Conservation (phyloP, 2,888 invertebrate genomes). For the Zaprionus bogoriensis region DNA sequence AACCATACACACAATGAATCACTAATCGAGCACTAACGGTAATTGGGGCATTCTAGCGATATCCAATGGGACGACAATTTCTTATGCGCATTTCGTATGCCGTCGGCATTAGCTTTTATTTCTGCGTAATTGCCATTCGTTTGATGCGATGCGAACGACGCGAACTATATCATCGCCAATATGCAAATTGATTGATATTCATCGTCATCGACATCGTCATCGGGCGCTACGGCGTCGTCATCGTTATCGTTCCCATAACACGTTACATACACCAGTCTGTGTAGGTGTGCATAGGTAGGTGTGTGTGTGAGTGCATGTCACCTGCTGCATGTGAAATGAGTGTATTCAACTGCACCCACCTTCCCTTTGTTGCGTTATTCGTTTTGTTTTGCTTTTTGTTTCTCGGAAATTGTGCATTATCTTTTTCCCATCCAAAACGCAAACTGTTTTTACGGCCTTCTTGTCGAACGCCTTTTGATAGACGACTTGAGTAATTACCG, state of each 20-base stretch:
- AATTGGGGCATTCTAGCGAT: constrained; percentile 34
- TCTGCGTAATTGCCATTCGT: constrained; percentile 63
- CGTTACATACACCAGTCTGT: neutral
- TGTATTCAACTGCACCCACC: constrained; percentile 1
- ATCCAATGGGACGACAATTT: too few relatives aligned
- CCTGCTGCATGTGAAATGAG: constrained; percentile 4
- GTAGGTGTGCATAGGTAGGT: neutral
- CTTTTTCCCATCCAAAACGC: neutral
- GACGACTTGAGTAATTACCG: neutral
- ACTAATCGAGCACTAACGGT: neutral
- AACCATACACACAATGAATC: neutral
- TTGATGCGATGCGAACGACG: constrained; percentile 59
- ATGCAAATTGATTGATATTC: constrained; percentile 21
- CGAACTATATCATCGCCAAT: constrained; percentile 54
- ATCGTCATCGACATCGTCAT: constrained; percentile 8
- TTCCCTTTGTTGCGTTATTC: neutral
- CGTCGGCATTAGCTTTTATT: constrained; percentile 64
- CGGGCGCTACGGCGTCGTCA: too few relatives aligned
- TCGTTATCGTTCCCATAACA: constrained; percentile 5
- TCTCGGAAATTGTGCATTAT: constrained; percentile 6
- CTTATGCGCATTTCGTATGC: constrained; percentile 54
- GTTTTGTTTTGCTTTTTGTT: neutral
- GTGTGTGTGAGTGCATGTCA: neutral
- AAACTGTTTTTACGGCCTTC: neutral
- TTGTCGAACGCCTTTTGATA: constrained; percentile 1